Base-by-base conservation (phyloP, 2,113 vertebrate genomes). In the Sclerurus mexicanus region DNA sequence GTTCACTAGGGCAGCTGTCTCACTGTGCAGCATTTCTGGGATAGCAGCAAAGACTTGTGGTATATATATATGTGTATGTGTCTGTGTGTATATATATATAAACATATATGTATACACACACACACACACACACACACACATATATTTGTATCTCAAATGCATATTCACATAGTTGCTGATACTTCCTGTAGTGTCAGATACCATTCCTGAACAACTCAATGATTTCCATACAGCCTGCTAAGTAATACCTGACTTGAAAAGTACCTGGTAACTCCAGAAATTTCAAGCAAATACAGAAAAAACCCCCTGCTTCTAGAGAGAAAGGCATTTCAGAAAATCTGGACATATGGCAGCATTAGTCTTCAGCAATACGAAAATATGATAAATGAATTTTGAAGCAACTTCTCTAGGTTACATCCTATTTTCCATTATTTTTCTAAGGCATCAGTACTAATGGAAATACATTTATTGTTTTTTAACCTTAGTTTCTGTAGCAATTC, bases 21-120 rank as follows among this genome's bases (percentile, higher is more conserved):
- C 3, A 3, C 52, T 42, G 23, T 33, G 30, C 10, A 28, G 27
- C 21, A 13, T 71, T 88, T 88, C 47, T 79, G 42, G 30, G 13
- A 14, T 10, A 76, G 72, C 22, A 49, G 35, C 30, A 30, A 53
- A 75, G 7, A 22, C 5, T 73, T 22, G 10, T 14, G 21, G 13
- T 50, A 2, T 27, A 8, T 31, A 27, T 5, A 19, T 2, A 0
- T 37, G 4, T 60, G 5, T 42, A 0, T 56, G 11, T 33, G 52
- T 30, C 8, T 31, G 7, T 52, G 2, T 40, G 3, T 14, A 9
- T 5, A 8, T 7, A 12, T 22, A 46, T 20, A 46, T 19, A 46
- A 18, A 46, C 46, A 50, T 12, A 25, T 24, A 25, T 24, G 20
- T 24, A 33, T 19, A 33, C 31, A 21, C 30, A 22, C 53, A 33